phyloP scores from a whole-genome alignment of 2,797 vertebrate species.

The Myotis pilosus region DNA sequence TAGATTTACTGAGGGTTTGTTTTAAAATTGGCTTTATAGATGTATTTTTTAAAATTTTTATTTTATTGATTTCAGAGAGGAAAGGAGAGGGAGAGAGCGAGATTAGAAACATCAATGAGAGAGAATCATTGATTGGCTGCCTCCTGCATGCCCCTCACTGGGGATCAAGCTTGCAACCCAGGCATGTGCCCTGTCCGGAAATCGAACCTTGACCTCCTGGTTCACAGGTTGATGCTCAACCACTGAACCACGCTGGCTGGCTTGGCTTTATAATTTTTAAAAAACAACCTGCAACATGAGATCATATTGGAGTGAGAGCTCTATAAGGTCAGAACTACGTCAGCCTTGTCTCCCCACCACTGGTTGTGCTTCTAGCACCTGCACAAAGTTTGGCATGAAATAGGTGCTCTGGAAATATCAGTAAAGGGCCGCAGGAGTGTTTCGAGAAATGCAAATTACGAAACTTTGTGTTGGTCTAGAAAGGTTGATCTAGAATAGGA shows the following conservation, averaged over 20 bases:
- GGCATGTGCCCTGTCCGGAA: too few relatives aligned
- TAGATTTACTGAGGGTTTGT: background rate
- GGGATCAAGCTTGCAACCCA: too few relatives aligned
- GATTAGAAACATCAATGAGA: too few relatives aligned
- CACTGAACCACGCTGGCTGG: too few relatives aligned
- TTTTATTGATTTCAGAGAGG: too few relatives aligned
- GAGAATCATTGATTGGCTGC: too few relatives aligned
- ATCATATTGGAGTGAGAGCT: background rate
- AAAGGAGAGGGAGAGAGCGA: too few relatives aligned
- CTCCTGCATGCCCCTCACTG: too few relatives aligned
- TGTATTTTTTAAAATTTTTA: background rate
- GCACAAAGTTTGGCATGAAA: background rate
- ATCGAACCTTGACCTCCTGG: too few relatives aligned
- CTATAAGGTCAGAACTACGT: background rate
- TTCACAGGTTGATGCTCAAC: too few relatives aligned
- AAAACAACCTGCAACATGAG: background rate
- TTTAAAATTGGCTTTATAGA: conserved; percentile 7
- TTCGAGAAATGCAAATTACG: background rate
- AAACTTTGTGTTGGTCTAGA: background rate
- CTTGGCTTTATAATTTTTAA: conserved; percentile 14
- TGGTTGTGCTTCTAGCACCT: background rate
- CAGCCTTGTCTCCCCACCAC: background rate
- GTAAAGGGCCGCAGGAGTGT: background rate
- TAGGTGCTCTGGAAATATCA: background rate
- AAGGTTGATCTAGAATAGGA: background rate